Evolutionary conservation across 2,888 invertebrate genomes (phyloP).

Genomic region (Dorcus parallelipipedus): DNA sequence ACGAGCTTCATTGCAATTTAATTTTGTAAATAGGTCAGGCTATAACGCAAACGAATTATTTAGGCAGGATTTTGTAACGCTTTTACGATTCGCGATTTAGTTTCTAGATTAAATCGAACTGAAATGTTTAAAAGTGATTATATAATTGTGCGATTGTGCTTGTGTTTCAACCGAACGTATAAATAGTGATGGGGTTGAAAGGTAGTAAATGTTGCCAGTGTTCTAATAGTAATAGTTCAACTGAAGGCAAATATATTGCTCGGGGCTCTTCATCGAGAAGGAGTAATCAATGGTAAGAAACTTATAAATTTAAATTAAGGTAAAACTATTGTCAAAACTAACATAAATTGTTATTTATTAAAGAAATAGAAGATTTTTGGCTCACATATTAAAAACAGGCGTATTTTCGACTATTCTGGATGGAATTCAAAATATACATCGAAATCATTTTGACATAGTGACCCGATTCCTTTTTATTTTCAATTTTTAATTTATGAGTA

Average conservation of each 20-base stretch:
- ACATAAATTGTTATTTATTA: too few relatives aligned
- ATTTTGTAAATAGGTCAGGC: neutral
- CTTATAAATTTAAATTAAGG: neutral
- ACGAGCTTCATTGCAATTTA: neutral
- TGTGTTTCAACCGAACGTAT: constrained; percentile 3
- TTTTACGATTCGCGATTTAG: neutral
- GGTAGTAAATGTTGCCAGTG: constrained; percentile 49
- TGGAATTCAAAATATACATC: too few relatives aligned
- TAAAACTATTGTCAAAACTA: too few relatives aligned
- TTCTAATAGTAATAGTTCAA: constrained; percentile 32
- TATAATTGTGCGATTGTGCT: neutral
- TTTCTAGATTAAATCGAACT: constrained; percentile 4
- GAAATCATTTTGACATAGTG: too few relatives aligned
- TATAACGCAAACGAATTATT: neutral
- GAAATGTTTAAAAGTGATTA: constrained; percentile 10
- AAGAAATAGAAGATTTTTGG: too few relatives aligned
- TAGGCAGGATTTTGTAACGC: neutral
- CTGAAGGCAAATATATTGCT: constrained; percentile 31
- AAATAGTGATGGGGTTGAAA: constrained; percentile 45
- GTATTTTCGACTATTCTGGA: too few relatives aligned
- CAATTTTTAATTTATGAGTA: too few relatives aligned
- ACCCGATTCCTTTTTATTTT: too few relatives aligned
- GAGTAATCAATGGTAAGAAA: constrained; percentile 9
- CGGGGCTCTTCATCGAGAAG: constrained; percentile 4
- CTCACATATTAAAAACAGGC: too few relatives aligned